Evolutionary conservation across 2,113 vertebrate species (phyloP), one percentile per base, ranked within the genome.

Genomic region (Agelaius tricolor): DNA sequence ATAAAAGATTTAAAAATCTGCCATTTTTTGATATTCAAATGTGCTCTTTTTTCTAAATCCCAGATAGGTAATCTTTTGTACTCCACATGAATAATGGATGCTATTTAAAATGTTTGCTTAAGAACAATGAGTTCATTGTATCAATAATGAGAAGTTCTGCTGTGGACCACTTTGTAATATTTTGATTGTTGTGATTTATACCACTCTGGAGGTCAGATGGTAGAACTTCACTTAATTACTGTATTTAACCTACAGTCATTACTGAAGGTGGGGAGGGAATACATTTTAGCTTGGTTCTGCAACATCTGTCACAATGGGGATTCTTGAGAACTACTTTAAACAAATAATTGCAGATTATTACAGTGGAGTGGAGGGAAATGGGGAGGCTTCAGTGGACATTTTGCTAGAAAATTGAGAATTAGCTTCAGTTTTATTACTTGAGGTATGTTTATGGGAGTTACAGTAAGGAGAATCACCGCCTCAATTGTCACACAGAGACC

Each of bases 61-160:
- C 37, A 46, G 44, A 43, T n/a, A 90, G 51, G 67, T 93, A 73
- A 59, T 84, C 89, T 90, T 74, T 69, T 26, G 14, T 57, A 67
- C 72, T 93, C 75, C 49, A 30, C 62, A 61, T 90, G 82, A 93
- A 77, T 93, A 93, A 93, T 67, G 47, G 52, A 80, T 84, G 59
- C 27, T 68, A 33, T 90, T 94, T 92, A 57, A 93, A 93, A 90
- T 93, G 52, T 93, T 95, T 96, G 27, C 76, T 67, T 88, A 82
- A 78, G 94, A 89, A 61, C 76, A 84, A 22, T 55, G 49, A 59
- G 52, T 68, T 93, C 57, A 23, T 67, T 93, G 24, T 81, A 49
- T 92, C 47, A 92, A 35, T 90, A 83, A 91, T 71, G 35, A 83
- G 75, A 39, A 66, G 35, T 74, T 86, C 61, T 84, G 27, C 67